Evolutionary conservation across 2,797 vertebrate genomes (phyloP), one percentile per base, ranked within the genome.

Genomic region (Pempheris klunzingeri): DNA sequence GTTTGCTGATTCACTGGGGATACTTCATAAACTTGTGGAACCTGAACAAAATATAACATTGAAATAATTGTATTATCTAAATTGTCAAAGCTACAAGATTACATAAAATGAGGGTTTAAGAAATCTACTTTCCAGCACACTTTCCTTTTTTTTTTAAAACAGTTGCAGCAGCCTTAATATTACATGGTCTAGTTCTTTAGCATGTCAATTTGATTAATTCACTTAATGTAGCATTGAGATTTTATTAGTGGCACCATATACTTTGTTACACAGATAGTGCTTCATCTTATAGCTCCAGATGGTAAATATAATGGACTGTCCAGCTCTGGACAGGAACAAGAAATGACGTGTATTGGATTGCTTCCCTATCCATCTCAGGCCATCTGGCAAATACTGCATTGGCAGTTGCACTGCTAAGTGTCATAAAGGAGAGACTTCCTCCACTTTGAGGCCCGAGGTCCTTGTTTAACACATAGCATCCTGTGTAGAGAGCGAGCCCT

Each of bases 341-440:
- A 84, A 77, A 70, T 64, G n/a, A 68, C 28, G 49, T 65, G 26
- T 50, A 47, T 10, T 54, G 36, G 43, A 80, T 71, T 77, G 64
- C 81, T 87, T 83, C 71, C 74, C 58, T 54, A 65, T 86, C 59
- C 80, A 73, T 85, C 80, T 80, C 55, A 77, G 59, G 71, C 82
- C 82, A 84, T 82, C 87, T 77, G 87, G 80, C 61, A 68, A 84
- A 72, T 74, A 85, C 65, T 84, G 59, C 43, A 38, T 54, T 78
- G 60, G 79, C 87, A 88, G 86, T 89, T 86, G 62, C 22, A 67
- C 60, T 63, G 78, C 80, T 85, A 74, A 81, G 81, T 53, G 74
- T 83, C 59, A 86, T 84, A 85, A 89, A 89, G 81, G 74, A 83
- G 74, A 89, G 61, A 69, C 82, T 90, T 92, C 87, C 87, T 90